These are phyloP conservation scores for Diorhabda carinulata DNA, from an alignment of 1,140 invertebrate genomes.

Conservation along the genomic window DNA sequence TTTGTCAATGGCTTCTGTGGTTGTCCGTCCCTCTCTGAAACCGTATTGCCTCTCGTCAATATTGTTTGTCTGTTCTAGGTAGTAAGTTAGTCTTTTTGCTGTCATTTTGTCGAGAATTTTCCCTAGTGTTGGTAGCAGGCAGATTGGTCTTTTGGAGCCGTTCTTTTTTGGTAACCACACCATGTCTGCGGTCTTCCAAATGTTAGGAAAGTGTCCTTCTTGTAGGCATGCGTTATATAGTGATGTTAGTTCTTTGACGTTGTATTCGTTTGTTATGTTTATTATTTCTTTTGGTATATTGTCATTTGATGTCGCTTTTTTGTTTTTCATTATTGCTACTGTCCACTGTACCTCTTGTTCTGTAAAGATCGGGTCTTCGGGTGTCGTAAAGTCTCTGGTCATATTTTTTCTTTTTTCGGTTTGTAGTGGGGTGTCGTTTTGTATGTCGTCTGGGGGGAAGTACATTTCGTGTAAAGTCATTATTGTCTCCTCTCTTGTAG, in stretches of 20 bases:
- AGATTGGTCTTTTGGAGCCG: not conserved
- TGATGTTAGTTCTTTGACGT: not conserved
- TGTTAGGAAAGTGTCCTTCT: slow-evolving; percentile 4
- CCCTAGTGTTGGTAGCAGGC: not conserved
- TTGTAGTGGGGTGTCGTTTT: too few relatives aligned
- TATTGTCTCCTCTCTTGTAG: too few relatives aligned
- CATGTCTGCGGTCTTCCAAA: slow-evolving; percentile 4
- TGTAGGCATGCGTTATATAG: slow-evolving; percentile 1
- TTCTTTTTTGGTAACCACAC: slow-evolving; percentile 7
- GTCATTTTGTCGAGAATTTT: slow-evolving; percentile 3
- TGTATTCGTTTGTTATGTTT: not conserved
- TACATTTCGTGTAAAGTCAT: too few relatives aligned
- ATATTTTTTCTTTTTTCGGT: too few relatives aligned
- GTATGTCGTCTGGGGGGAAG: too few relatives aligned
- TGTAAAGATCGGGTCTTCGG: too few relatives aligned
- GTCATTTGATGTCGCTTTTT: slow-evolving; percentile 1
- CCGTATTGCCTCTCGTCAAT: slow-evolving; percentile 17
- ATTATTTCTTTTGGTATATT: not conserved
- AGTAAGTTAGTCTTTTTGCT: slow-evolving; percentile 4
- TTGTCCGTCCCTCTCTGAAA: slow-evolving; percentile 14
- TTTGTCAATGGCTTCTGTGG: too few relatives aligned
- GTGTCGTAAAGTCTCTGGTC: too few relatives aligned
- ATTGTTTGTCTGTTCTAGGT: not conserved
- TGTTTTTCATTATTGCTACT: not conserved
- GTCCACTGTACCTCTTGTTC: not conserved